Evolutionary conservation across 37 sponge, comb jelly and placozoan genomes (phyloP), one percentile per base, ranked within the genome.

Genomic region (Amphimedon queenslandica): DNA sequence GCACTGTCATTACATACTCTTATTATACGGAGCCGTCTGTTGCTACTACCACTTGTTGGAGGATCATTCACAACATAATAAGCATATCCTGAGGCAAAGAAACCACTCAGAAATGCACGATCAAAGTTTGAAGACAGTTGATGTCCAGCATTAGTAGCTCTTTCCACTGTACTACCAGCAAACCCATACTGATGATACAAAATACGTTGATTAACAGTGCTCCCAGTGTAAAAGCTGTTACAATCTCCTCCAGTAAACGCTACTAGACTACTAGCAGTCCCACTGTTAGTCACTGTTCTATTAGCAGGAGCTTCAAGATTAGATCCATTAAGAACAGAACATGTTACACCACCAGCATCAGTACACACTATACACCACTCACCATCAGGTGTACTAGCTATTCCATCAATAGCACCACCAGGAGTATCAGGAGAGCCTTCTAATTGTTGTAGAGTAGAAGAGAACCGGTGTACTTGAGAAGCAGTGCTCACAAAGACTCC

Each of bases 1-100:
- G 5, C 29, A 51, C 33, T 27, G 30, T 43, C 30, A 51, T 70
- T 41, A 29, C 71, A 70, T 51, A 70, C 55, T 29, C 71, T 70
- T 29, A 29, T 47, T 27, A 42, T 47, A 47, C 53, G 53, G 13
- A 47, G 55, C 25, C 23, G 1, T 1, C 42, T 2, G 42, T 16
- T 4, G 32, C 5, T 1, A n/a, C n/a, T n/a, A 51, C 10, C 23
- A 23, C 32, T 13, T 25, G 8, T n/a, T 28, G 8, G 29, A 28
- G 55, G 5, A 21, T 70, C 71, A 4, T 28, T 5, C n/a, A 42
- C 71, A 21, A 70, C 43, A 23, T 37, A 70, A 29, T 70, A 70
- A 42, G 71, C 41, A 42, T 70, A 23, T 28, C 32, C 11, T 3
- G 37, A 32, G n/a, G 25, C 24, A 29, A 70, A 28, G 27, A 70